Conservation (phyloP, 2,888 invertebrate genomes). For the Pasiphila rectangulata region DNA sequence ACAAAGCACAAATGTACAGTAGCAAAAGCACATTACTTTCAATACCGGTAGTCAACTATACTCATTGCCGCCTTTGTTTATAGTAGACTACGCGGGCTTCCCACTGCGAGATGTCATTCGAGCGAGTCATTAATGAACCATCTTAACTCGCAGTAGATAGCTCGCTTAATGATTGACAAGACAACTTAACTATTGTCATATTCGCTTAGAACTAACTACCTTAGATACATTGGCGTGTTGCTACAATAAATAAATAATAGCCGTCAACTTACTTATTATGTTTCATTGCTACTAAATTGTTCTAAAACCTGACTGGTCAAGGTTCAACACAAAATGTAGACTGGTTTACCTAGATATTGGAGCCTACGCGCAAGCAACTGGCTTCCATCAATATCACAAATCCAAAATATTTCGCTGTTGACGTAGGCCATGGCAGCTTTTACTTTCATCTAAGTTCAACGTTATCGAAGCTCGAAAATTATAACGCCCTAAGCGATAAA, state of each 20-base stretch:
- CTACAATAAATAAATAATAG: conserved; percentile 8
- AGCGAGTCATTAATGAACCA: too few species aligned
- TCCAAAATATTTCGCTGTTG: not conserved
- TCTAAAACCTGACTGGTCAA: conserved; percentile 32
- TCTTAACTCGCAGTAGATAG: too few species aligned
- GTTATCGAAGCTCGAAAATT: not conserved
- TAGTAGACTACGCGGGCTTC: too few species aligned
- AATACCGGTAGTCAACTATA: not conserved
- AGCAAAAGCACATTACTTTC: not conserved
- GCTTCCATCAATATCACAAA: not conserved
- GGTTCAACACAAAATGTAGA: conserved; percentile 25
- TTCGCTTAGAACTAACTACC: too few species aligned
- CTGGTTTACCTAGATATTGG: conserved; percentile 32
- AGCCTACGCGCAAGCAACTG: conserved; percentile 15
- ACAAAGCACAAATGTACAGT: conserved; percentile 23
- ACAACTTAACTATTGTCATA: too few species aligned
- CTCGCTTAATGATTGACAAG: too few species aligned
- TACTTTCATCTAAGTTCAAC: not conserved
- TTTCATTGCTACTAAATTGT: conserved; percentile 30
- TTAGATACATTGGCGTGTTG: conserved; percentile 9
- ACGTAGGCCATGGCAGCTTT: not conserved
- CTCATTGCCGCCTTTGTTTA: too few species aligned
- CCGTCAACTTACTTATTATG: conserved; percentile 11
- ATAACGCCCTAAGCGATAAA: too few species aligned
- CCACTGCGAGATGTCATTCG: too few species aligned